Base-by-base conservation (phyloP, 2,888 invertebrate species). In the Stenodema calcarata region DNA sequence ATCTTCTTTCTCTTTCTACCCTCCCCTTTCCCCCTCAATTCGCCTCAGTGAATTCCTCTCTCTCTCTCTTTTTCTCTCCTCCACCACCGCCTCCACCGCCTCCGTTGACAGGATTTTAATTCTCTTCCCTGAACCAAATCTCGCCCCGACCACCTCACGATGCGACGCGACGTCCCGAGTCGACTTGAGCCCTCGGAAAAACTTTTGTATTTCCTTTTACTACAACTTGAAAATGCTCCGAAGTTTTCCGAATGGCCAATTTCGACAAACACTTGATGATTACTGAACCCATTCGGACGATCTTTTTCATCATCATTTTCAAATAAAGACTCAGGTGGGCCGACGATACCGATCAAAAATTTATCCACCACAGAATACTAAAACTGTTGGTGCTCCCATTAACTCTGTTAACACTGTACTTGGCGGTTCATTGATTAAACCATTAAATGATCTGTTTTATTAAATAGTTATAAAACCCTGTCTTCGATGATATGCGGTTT, bases 61-160 rank as follows among this genome's bases (percentile, higher is more conserved):
- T 62, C 76, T n/a, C n/a, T n/a, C n/a, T n/a, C n/a, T n/a, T n/a
- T n/a, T n/a, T n/a, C n/a, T n/a, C n/a, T 44, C 54, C 73, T 35
- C 18, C 27, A n/a, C n/a, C 76, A 4, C 73, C n/a, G 0, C 35
- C 73, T 35, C 35, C 73, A 9, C 12, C 73, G 35, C 80, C 30
- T 14, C 47, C 80, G 80, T 80, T 80, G 80, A 80, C 80, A 80
- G 80, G 80, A 50, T 80, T 80, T 80, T 80, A 80, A 80, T 80
- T 80, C 62, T 62, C 62, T 50, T 80, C 50, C 80, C 54, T 6
- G 54, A 80, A 80, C 30, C 30, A 80, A 73, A 73, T 73, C 73
- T 73, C 73, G 30, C 73, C 73, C 27, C n/a, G n/a, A 23, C 62
- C n/a, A n/a, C 62, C 16, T 9, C 27, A 62, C 62, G 62, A 62